phyloP scores from a whole-genome alignment of 2,888 invertebrate species.

The Drosophila meridionalis region DNA sequence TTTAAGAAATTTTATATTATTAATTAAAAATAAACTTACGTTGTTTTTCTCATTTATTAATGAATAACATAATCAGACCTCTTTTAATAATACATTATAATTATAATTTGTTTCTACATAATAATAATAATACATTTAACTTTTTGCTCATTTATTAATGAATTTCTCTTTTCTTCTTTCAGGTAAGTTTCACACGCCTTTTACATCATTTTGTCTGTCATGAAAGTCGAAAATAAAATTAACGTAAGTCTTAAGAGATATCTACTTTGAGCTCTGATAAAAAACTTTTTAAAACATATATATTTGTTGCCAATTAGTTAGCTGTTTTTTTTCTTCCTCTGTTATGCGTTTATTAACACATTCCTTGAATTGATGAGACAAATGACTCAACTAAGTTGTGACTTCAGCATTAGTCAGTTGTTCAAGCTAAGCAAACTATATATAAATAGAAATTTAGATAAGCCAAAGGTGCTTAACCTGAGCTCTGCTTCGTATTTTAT shows the following conservation, averaged over 20 bases:
- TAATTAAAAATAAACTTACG: too few species aligned
- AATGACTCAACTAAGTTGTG: constrained; percentile 40
- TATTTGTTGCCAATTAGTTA: constrained; percentile 5
- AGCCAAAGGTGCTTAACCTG: constrained; percentile 2
- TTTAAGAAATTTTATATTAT: too few species aligned
- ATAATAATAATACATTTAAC: neutral
- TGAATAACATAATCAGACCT: neutral
- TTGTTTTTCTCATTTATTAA: too few species aligned
- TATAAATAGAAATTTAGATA: constrained; percentile 4
- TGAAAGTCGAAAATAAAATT: neutral
- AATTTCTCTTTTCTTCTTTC: constrained; percentile 29
- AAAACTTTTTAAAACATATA: neutral
- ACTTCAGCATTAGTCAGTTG: constrained; percentile 21
- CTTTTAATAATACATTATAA: neutral
- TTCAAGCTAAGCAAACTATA: neutral
- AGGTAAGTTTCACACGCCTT: constrained; percentile 52
- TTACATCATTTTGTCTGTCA: neutral
- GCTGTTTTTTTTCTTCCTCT: constrained; percentile 1
- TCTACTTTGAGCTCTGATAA: neutral
- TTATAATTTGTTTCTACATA: neutral
- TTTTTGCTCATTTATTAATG: neutral
- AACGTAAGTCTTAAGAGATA: constrained; percentile 30
- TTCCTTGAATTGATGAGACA: constrained; percentile 21
- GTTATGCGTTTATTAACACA: constrained; percentile 24
- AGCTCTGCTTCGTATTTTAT: neutral